phyloP scores from a whole-genome alignment of 2,797 vertebrate genomes.

The Tolypeutes matacus region DNA sequence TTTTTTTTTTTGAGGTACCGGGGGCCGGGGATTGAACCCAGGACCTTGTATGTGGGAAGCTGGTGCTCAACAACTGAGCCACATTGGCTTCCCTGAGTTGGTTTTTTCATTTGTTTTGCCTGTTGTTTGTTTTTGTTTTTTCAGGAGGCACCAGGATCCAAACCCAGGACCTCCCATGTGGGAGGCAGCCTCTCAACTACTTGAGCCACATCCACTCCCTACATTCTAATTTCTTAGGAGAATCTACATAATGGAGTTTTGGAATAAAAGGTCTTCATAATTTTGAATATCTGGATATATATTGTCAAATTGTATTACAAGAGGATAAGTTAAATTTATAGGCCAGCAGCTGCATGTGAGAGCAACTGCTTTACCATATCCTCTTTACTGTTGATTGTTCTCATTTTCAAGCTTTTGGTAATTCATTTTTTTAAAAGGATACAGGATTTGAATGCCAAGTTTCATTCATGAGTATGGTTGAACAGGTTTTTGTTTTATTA shows the following conservation, averaged over 20 bases:
- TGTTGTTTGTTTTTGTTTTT: too few relatives aligned
- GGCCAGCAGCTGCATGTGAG: neutral
- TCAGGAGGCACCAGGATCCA: too few relatives aligned
- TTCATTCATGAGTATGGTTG: neutral
- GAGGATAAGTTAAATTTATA: neutral
- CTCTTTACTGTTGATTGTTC: neutral
- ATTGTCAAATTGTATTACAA: neutral
- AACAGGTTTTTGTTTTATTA: neutral
- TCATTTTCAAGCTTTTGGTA: neutral
- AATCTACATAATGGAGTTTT: conserved; percentile 34
- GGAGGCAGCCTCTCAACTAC: too few relatives aligned
- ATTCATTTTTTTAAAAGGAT: neutral
- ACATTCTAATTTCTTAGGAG: neutral
- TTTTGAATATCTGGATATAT: conserved; percentile 24
- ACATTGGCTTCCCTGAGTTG: too few relatives aligned
- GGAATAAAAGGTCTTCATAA: neutral
- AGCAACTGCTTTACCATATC: neutral
- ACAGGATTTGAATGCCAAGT: neutral
- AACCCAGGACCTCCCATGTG: too few relatives aligned
- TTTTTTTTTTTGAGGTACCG: too few relatives aligned
- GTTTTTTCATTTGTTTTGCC: too few relatives aligned
- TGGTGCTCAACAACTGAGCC: too few relatives aligned
- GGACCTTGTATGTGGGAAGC: too few relatives aligned
- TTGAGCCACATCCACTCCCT: too few relatives aligned
- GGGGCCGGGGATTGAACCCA: too few relatives aligned